Conservation (phyloP, 2,113 vertebrate genomes). For the Ploceus nigricollis region DNA sequence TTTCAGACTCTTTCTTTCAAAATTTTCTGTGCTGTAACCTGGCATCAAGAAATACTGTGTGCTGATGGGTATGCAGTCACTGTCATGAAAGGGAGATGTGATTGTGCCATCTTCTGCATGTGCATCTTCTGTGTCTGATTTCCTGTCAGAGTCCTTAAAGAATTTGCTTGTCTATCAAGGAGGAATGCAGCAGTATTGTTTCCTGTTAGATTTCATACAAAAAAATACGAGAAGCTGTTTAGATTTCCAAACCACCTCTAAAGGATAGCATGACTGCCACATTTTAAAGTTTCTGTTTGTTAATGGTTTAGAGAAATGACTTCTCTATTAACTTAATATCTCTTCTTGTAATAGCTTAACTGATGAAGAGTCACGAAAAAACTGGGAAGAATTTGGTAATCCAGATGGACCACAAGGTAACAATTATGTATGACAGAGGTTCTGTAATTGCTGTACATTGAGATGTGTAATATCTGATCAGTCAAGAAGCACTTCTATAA, state of each 20-base stretch:
- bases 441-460: neutral
- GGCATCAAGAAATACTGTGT: neutral
- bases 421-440: neutral
- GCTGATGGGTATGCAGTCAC: neutral
- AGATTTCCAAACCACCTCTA: neutral
- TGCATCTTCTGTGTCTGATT: neutral
- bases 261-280: neutral
- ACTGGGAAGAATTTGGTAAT: slow-evolving; percentile 93
- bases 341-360: slow-evolving; percentile 83
- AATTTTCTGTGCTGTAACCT: neutral
- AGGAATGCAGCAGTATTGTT: neutral
- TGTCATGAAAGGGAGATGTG: neutral
- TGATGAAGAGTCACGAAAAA: slow-evolving; percentile 90
- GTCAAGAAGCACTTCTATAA: neutral
- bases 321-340: neutral
- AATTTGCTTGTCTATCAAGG: neutral
- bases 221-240: neutral
- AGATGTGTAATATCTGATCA: neutral
- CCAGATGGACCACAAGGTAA: slow-evolving; percentile 95
- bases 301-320: neutral
- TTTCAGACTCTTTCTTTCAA: neutral
- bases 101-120: neutral
- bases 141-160: neutral
- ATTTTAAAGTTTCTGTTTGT: neutral
- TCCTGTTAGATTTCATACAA: neutral